Evolutionary conservation across 2,888 invertebrate genomes (phyloP).

Genomic region (Pollenia angustigena): DNA sequence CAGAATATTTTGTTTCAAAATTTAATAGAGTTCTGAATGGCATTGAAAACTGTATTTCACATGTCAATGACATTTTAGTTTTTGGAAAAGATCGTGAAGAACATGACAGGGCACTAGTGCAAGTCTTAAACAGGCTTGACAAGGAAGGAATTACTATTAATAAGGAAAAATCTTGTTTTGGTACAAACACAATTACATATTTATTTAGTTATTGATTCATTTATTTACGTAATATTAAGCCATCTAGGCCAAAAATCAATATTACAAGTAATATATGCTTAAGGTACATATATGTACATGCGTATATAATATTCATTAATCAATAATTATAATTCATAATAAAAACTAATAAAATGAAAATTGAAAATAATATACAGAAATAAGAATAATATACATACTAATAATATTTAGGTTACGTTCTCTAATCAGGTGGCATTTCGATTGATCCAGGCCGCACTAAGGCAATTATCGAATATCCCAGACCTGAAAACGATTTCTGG

Average conservation of each 20-base stretch:
- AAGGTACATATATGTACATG: too few species aligned
- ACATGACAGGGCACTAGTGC: constrained; percentile 36
- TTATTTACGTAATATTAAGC: too few species aligned
- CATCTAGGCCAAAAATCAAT: too few species aligned
- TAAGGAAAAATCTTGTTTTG: constrained; percentile 44
- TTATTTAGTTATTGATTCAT: too few species aligned
- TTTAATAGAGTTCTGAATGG: constrained; percentile 40
- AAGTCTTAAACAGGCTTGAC: constrained; percentile 27
- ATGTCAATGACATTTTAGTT: constrained; percentile 48
- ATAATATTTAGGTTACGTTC: constrained; percentile 37
- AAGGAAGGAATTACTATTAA: constrained; percentile 57
- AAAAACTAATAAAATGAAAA: too few species aligned
- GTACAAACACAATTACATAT: too few species aligned
- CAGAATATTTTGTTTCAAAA: constrained; percentile 57
- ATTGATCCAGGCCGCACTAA: too few species aligned
- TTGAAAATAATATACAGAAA: too few species aligned
- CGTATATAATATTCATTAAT: too few species aligned
- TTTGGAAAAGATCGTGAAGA: constrained; percentile 34
- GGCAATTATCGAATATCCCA: constrained; percentile 45
- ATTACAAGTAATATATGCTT: too few species aligned
- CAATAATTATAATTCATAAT: too few species aligned
- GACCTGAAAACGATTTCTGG: constrained; percentile 40
- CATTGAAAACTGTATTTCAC: constrained; percentile 38
- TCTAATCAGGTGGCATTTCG: constrained; percentile 36
- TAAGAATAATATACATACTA: too few species aligned